Percentiles rank a stretch among this genome's conserved stretches.
These are phyloP conservation scores for Andrena cerasifolii DNA, from an alignment of 1,140 invertebrate species.

Conservation along the genomic window DNA sequence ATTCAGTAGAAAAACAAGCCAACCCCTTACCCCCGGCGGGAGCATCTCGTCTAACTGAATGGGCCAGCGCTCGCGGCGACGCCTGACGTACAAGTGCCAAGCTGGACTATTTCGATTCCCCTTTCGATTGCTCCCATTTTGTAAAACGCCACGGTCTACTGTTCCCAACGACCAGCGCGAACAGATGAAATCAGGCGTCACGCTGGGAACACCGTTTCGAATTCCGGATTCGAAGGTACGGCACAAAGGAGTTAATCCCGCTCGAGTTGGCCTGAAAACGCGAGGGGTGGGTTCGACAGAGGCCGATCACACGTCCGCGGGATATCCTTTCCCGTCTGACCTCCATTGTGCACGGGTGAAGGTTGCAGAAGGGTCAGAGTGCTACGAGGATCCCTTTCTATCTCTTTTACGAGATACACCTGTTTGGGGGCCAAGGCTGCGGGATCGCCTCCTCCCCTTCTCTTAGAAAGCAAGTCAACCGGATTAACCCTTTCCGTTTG, in stretches of 20 bases:
- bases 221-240: not conserved
- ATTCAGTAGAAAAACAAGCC: no score
- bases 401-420: conserved; percentile 5
- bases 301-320: not conserved
- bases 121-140: no score
- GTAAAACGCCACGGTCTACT: no score
- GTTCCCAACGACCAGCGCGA: not conserved
- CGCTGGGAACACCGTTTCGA: not conserved
- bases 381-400: not conserved
- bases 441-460: not conserved
- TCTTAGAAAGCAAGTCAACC: not conserved
- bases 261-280: not conserved
- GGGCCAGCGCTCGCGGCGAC: no score
- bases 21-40: no score
- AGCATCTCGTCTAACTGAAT: no score
- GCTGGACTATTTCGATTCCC: no score
- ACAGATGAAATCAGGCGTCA: not conserved
- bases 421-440: not conserved
- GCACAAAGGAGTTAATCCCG: not conserved
- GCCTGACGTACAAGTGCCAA: no score
- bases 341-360: conserved; percentile 20
- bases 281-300: not conserved
- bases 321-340: not conserved
- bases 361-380: conserved; percentile 5
- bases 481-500: not conserved